phyloP scores from a whole-genome alignment of 2,888 invertebrate genomes.

The Cheilosia soror region DNA sequence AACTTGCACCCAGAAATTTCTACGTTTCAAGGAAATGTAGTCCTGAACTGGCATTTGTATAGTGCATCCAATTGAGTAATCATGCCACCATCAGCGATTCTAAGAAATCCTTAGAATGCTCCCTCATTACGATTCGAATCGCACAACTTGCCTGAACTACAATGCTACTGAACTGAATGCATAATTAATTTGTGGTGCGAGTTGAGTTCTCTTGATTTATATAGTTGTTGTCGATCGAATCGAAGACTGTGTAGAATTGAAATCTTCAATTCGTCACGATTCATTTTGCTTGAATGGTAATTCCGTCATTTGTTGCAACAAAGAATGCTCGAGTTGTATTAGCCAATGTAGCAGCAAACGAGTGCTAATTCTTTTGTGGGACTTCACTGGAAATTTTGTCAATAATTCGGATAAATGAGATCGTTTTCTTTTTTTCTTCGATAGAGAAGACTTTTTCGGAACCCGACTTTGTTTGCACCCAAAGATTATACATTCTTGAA shows the following conservation, averaged over 20 bases:
- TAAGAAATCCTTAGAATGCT: conserved; percentile 14
- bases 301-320: no score
- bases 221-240: not conserved
- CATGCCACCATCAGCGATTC: conserved; percentile 8
- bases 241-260: not conserved
- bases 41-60: not conserved
- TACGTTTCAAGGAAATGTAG: not conserved
- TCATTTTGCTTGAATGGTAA: no score
- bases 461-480: no score
- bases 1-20: not conserved
- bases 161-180: conserved; percentile 34
- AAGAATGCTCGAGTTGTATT: no score
- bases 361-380: no score
- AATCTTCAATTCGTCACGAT: not conserved
- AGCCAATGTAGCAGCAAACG: no score
- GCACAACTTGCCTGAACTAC: conserved; percentile 23
- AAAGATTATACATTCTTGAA: no score
- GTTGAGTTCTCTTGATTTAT: not conserved
- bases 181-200: not conserved
- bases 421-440: no score
- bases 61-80: conserved; percentile 4
- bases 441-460: no score
- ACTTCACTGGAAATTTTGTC: no score
- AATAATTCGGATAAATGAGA: no score
- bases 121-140: conserved; percentile 30